Evolutionary conservation across 1,140 invertebrate species (phyloP).

Genomic region (Daktulosphaira vitifoliae): DNA sequence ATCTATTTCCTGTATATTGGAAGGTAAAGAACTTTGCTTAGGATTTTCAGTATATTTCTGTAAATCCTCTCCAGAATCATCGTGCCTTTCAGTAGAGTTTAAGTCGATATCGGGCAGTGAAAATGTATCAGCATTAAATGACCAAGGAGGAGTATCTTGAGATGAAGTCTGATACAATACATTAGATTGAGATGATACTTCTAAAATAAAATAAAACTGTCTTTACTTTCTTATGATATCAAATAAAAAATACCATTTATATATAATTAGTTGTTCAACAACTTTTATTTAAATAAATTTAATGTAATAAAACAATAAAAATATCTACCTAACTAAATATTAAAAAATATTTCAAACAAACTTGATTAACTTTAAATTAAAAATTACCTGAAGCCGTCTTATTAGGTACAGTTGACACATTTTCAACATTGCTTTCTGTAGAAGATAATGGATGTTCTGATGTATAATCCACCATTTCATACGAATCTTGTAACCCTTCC

Average conservation of each 20-base stretch:
- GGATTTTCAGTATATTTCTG: background rate
- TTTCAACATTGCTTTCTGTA: background rate
- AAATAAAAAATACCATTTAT: too few species aligned
- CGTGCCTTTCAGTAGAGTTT: background rate
- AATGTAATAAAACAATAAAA: background rate
- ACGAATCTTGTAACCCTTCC: background rate
- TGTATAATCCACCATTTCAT: constrained; percentile 1
- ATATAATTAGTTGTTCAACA: background rate
- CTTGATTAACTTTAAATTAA: too few species aligned
- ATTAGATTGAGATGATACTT: background rate
- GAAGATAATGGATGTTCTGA: background rate
- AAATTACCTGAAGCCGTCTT: constrained; percentile 10
- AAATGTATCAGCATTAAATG: background rate
- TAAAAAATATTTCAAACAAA: too few species aligned
- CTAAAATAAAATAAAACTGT: constrained; percentile 1
- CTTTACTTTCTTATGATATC: too few species aligned
- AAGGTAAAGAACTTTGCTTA: background rate
- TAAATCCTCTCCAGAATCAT: background rate
- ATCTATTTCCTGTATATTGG: constrained; percentile 14
- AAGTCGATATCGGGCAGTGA: constrained; percentile 1
- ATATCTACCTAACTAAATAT: too few species aligned
- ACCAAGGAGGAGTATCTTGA: background rate
- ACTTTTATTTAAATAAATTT: background rate
- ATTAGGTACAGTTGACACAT: background rate
- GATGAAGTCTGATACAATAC: background rate